Evolutionary conservation across 2,113 vertebrate genomes (phyloP).

Genomic region (Shinisaurus crocodilurus): DNA sequence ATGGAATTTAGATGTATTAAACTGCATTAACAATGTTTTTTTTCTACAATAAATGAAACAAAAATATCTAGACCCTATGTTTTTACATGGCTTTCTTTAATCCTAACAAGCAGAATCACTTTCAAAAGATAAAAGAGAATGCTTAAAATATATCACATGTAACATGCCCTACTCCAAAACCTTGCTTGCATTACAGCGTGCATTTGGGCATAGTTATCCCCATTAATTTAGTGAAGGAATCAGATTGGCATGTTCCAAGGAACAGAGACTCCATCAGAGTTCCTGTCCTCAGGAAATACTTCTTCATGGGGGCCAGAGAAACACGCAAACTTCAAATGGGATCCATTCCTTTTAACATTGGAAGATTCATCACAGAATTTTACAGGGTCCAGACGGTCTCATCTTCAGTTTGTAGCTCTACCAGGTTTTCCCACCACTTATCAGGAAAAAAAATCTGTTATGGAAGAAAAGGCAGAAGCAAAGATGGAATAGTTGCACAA

Average conservation of each 20-base stretch:
- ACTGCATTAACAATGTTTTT: conserved; percentile 81
- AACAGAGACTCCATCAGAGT: background rate
- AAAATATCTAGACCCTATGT: conserved; percentile 61
- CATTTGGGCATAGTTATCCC: background rate
- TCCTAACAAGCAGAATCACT: background rate
- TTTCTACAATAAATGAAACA: conserved; percentile 85
- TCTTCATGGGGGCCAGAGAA: background rate
- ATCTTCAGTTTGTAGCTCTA: too few relatives aligned
- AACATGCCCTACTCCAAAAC: background rate
- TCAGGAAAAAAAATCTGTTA: too few relatives aligned
- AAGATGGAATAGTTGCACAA: too few relatives aligned
- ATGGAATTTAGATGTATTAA: conserved; percentile 85
- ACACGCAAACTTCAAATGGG: background rate
- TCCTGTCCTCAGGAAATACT: background rate
- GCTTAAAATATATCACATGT: background rate
- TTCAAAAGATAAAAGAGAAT: background rate
- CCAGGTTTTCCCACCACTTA: too few relatives aligned
- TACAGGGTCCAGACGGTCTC: too few relatives aligned
- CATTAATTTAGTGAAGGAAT: background rate
- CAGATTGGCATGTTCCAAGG: background rate
- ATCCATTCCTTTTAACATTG: background rate
- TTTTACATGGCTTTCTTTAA: conserved; percentile 39
- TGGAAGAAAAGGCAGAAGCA: too few relatives aligned
- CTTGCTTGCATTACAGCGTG: background rate
- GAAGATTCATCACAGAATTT: background rate